Percentiles rank a stretch among this genome's conserved stretches.
Evolutionary conservation across 1,140 invertebrate genomes (phyloP).

Genomic region (Drosophila trapezifrons): DNA sequence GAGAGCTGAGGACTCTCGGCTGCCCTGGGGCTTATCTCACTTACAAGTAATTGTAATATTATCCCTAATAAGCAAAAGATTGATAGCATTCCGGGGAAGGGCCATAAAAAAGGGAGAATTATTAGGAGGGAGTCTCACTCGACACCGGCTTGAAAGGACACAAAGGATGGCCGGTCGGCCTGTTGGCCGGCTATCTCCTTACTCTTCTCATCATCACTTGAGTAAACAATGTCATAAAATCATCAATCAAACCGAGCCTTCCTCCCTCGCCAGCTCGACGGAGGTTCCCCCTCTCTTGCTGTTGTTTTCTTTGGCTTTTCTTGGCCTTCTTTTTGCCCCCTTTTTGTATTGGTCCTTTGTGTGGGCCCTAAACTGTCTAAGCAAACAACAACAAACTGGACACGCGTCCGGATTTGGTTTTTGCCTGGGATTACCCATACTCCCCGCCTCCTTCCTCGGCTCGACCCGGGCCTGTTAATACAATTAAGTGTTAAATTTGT

Average conservation of each 20-base stretch:
- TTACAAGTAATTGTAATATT: slow-evolving; percentile 83
- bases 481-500: slow-evolving; percentile 82
- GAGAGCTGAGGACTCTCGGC: slow-evolving; percentile 20
- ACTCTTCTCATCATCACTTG: slow-evolving; percentile 76
- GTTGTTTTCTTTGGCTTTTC: slow-evolving; percentile 36
- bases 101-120: slow-evolving; percentile 50
- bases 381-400: slow-evolving; percentile 60
- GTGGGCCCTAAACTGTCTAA: slow-evolving; percentile 58
- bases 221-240: slow-evolving; percentile 83
- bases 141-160: slow-evolving; percentile 42
- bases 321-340: slow-evolving; percentile 27
- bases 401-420: slow-evolving; percentile 58
- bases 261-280: slow-evolving; percentile 8
- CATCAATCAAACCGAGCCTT: slow-evolving; percentile 68
- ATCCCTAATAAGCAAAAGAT: slow-evolving; percentile 82
- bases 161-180: slow-evolving; percentile 29
- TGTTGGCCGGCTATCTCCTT: slow-evolving; percentile 38
- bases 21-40: slow-evolving; percentile 67
- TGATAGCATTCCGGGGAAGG: slow-evolving; percentile 78
- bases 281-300: slow-evolving; percentile 10
- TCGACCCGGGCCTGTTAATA: slow-evolving; percentile 58
- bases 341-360: slow-evolving; percentile 51
- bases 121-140: slow-evolving; percentile 50
- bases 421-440: slow-evolving; percentile 40
- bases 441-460: not conserved